A percentile compares a stretch with the other conserved stretches of the same genome.
Evolutionary conservation across 2,797 vertebrate genomes (phyloP).

Genomic region (Garrulus glandarius): DNA sequence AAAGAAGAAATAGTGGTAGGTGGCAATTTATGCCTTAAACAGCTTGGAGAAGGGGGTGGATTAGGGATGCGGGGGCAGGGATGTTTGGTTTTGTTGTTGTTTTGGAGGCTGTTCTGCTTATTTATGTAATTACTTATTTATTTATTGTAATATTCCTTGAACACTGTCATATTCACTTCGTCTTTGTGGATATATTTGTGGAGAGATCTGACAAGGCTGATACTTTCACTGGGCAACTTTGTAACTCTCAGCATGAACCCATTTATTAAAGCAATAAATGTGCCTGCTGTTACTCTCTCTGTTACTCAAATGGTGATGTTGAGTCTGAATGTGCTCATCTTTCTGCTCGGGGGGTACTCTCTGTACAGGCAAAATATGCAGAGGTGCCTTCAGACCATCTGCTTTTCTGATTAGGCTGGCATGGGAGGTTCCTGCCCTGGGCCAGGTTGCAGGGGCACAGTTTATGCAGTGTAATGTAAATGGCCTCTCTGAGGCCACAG

Average conservation of each 20-base stretch:
- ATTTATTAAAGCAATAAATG: background rate
- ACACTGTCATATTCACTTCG: background rate
- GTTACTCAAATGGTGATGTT: background rate
- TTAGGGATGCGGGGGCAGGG: fast-evolving
- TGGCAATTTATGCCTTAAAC: background rate
- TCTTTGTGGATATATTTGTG: background rate
- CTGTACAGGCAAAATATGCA: background rate
- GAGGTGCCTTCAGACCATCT: background rate
- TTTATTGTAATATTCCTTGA: background rate
- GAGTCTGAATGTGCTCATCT: background rate
- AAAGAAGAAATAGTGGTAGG: background rate
- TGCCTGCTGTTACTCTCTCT: background rate
- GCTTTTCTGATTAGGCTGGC: background rate
- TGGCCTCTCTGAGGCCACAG: background rate
- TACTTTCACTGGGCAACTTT: background rate
- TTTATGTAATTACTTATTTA: background rate
- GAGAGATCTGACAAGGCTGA: background rate
- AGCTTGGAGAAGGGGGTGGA: background rate
- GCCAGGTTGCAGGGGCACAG: background rate
- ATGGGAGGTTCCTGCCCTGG: background rate
- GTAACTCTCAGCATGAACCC: background rate
- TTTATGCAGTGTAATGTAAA: background rate
- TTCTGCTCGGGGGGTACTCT: background rate
- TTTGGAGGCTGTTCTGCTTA: background rate
- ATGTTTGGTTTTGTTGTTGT: background rate